Percentiles rank a stretch among this genome's conserved stretches.
Evolutionary conservation across 2,888 invertebrate species (phyloP).

Genomic region (Lissonota sp.): DNA sequence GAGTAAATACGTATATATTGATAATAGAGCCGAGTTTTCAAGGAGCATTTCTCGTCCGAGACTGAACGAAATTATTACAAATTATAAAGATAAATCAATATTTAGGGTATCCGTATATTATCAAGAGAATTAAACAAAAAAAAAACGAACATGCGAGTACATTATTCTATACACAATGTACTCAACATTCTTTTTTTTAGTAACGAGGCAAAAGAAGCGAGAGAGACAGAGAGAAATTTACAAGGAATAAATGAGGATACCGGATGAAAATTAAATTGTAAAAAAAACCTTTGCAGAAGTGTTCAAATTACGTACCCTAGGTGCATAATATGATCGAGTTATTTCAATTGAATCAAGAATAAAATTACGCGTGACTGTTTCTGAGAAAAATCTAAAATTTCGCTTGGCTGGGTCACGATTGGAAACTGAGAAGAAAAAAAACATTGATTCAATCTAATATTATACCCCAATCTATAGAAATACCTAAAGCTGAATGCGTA

Average conservation of each 20-base stretch:
- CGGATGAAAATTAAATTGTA: constrained; percentile 56
- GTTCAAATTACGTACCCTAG: constrained; percentile 51
- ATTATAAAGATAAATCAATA: constrained; percentile 63
- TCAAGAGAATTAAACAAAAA: constrained; percentile 47
- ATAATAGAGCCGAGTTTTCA: constrained; percentile 23
- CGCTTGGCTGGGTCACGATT: constrained; percentile 28
- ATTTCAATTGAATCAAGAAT: constrained; percentile 37
- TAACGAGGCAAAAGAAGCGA: constrained; percentile 9
- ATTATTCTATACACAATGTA: constrained; percentile 63
- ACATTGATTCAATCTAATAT: constrained; percentile 47
- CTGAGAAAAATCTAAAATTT: constrained; percentile 31
- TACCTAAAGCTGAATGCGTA: constrained; percentile 64
- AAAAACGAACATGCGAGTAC: constrained; percentile 43
- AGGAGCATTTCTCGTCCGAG: constrained; percentile 52
- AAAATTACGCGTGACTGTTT: background rate
- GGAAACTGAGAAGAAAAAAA: constrained; percentile 26
- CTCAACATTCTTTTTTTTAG: constrained; percentile 30
- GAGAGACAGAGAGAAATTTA: constrained; percentile 29
- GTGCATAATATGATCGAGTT: constrained; percentile 48
- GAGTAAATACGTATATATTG: constrained; percentile 9
- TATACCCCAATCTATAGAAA: constrained; percentile 50
- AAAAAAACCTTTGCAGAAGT: constrained; percentile 41
- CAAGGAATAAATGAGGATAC: constrained; percentile 58
- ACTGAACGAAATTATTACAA: constrained; percentile 62
- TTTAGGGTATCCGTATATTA: constrained; percentile 63